phyloP scores from a whole-genome alignment of 2,113 vertebrate genomes.

The Eublepharis macularius region DNA sequence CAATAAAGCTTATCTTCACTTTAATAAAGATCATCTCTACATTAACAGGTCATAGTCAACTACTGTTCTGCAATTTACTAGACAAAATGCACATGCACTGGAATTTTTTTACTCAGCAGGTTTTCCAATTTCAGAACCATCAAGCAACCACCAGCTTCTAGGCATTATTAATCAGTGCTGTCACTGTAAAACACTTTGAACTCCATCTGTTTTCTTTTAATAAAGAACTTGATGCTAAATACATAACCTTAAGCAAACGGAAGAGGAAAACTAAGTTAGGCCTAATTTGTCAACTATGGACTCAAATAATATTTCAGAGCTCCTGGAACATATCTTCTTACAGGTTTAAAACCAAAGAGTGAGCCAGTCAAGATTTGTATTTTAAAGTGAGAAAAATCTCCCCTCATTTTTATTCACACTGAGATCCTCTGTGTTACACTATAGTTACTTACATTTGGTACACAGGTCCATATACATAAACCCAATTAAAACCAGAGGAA shows the following conservation, averaged over 20 bases:
- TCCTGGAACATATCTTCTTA: background rate
- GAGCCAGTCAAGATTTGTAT: background rate
- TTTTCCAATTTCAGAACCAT: constrained; percentile 37
- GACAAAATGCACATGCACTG: constrained; percentile 27
- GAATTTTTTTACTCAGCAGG: constrained; percentile 38
- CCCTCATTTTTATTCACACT: too few relatives aligned
- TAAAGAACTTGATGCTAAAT: constrained; percentile 27
- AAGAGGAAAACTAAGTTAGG: constrained; percentile 5
- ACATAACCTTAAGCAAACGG: constrained; percentile 5
- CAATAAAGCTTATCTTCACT: constrained; percentile 25
- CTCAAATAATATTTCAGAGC: constrained; percentile 8
- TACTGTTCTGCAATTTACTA: constrained; percentile 42
- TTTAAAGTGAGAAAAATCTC: background rate
- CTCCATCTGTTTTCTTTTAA: constrained; percentile 26
- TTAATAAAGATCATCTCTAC: constrained; percentile 30
- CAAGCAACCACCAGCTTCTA: constrained; percentile 35
- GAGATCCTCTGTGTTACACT: background rate
- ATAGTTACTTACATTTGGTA: background rate
- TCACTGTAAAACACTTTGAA: constrained; percentile 34
- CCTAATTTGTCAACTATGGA: background rate
- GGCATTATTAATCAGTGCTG: constrained; percentile 46
- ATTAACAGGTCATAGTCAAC: constrained; percentile 46
- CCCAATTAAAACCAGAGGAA: too few relatives aligned
- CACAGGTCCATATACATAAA: background rate
- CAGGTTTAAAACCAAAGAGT: background rate